Base-by-base conservation (phyloP, 2,888 invertebrate species). In the Smittia aterrima region DNA sequence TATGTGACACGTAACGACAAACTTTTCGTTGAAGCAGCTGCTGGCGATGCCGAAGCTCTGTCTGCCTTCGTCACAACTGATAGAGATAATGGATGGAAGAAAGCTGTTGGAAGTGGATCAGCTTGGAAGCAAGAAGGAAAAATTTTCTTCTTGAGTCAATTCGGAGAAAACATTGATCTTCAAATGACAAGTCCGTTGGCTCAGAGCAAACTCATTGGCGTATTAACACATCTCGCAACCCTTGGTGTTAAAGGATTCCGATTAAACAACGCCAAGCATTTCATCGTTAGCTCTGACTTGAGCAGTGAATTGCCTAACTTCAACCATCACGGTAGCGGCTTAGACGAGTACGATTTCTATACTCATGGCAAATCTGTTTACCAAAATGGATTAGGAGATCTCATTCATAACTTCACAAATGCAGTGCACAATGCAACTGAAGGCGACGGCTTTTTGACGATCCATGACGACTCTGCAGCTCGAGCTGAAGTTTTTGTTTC, bases 171-270 rank as follows among this genome's bases (percentile, higher is more conserved):
- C 78, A 92, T 95, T 0, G 94, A 95, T 80, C 86, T 97, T 2
- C 93, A 95, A 84, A 92, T 91, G 85, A 85, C 88, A 75, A 91
- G 93, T 79, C 82, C 85, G 0, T 80, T 81, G 0, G 92, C 93
- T 0, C 85, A 89, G 1, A 79, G 85, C 1, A 87, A 88, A 79
- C 89, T 94, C 77, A 84, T 89, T 78, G 83, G 85, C 0, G 90
- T 91, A 0, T 80, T 96, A 1, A 82, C 83, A 47, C 87, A 87
- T 77, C 93, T 95, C 88, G 79, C 95, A 76, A 83, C 87, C 2
- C 84, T 89, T 1, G 96, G 96, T 0, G 90, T 93, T 0, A 88
- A 87, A 76, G 98, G 98, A 1, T 89, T 98, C 79, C 88, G 94
- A 79, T 85, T 80, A 54, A 80, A 78, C 62, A 87, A 90, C 74